Conservation (phyloP, 1,140 invertebrate species). For the Cydia amplana region DNA sequence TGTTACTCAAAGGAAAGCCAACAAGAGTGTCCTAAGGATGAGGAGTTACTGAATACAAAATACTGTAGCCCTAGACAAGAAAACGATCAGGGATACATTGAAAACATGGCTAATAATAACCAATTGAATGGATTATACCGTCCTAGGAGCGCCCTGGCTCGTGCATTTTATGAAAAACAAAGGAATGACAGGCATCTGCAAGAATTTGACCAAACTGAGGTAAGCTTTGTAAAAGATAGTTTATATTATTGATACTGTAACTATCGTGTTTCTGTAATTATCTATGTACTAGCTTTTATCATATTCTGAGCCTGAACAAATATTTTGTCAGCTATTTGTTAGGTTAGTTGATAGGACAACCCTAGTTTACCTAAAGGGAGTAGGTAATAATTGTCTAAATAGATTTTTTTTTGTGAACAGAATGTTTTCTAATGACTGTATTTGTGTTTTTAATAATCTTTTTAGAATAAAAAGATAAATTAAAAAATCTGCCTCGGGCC, state of each 20-base stretch:
- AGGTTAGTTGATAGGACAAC: too few relatives aligned
- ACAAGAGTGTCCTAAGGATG: slow-evolving; percentile 54
- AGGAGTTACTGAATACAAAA: slow-evolving; percentile 47
- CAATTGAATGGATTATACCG: slow-evolving; percentile 66
- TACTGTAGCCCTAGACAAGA: slow-evolving; percentile 38
- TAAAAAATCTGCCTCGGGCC: too few relatives aligned
- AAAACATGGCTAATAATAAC: slow-evolving; percentile 58
- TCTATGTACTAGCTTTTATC: too few relatives aligned
- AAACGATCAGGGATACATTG: slow-evolving; percentile 39
- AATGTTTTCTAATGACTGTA: too few relatives aligned
- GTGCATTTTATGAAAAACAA: slow-evolving; percentile 85
- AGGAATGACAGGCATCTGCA: slow-evolving; percentile 83
- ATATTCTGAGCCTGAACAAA: too few relatives aligned
- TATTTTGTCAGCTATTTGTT: too few relatives aligned
- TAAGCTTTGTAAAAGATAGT: slow-evolving; percentile 58
- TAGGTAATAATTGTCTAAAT: too few relatives aligned
- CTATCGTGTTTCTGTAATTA: neutral
- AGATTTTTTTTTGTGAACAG: too few relatives aligned
- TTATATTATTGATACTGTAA: slow-evolving; percentile 24
- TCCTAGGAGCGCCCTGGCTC: slow-evolving; percentile 83
- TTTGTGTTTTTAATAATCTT: too few relatives aligned
- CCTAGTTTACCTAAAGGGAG: too few relatives aligned
- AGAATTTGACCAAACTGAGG: slow-evolving; percentile 83
- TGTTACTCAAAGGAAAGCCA: slow-evolving; percentile 62
- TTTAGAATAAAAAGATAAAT: too few relatives aligned